phyloP scores from a whole-genome alignment of 2,888 invertebrate species.

The Linyphia triangularis region DNA sequence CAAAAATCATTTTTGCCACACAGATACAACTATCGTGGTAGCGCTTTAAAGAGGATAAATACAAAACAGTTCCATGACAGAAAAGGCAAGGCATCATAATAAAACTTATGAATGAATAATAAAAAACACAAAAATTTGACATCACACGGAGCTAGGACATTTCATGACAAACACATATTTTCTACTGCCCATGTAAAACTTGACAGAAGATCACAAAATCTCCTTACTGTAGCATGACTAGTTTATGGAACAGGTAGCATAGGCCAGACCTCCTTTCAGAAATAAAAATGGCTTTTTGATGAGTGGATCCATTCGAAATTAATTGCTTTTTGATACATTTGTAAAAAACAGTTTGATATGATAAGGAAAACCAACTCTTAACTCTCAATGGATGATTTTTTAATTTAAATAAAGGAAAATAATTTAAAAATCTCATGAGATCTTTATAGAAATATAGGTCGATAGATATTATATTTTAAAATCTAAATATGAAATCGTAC shows the following conservation, averaged over 20 bases:
- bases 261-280: conserved; percentile 70
- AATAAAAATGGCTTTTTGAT: conserved; percentile 50
- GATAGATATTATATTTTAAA: no score
- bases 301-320: not conserved
- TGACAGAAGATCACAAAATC: conserved; percentile 4
- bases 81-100: conserved; percentile 65
- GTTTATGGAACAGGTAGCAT: conserved; percentile 43
- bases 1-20: conserved; percentile 51
- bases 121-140: conserved; percentile 75
- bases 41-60: conserved; percentile 38
- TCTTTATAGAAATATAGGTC: no score
- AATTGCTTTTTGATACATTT: not conserved
- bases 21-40: conserved; percentile 62
- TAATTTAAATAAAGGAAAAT: no score
- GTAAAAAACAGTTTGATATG: not conserved
- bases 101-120: conserved; percentile 62
- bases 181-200: conserved; percentile 72
- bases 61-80: conserved; percentile 63
- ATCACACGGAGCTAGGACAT: conserved; percentile 75
- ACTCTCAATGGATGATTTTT: no score
- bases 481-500: no score
- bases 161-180: conserved; percentile 75
- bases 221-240: conserved; percentile 8
- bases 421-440: no score
- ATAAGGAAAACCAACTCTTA: no score